These are phyloP conservation scores for Drosophila tanythrix DNA, from an alignment of 2,888 invertebrate genomes.

Conservation along the genomic window DNA sequence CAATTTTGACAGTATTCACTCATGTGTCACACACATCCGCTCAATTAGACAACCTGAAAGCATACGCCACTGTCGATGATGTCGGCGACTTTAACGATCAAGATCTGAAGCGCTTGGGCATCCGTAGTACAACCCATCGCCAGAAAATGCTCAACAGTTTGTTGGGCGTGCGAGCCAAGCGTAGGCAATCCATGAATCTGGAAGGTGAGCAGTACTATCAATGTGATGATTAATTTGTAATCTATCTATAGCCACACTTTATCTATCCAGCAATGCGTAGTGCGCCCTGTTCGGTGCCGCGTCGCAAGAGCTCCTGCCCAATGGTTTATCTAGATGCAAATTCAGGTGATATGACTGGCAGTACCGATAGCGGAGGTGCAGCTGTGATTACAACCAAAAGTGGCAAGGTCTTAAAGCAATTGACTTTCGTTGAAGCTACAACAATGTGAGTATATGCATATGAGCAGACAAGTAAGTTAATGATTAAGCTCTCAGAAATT, in stretches of 20 bases:
- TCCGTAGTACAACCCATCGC: conserved; percentile 88
- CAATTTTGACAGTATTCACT: conserved; percentile 15
- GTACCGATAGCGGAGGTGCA: conserved; percentile 43
- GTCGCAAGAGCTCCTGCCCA: conserved; percentile 77
- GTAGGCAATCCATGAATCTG: conserved; percentile 85
- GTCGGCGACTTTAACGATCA: conserved; percentile 84
- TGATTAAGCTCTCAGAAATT: neutral
- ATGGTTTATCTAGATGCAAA: conserved; percentile 60
- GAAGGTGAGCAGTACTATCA: conserved; percentile 69
- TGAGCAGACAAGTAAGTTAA: neutral
- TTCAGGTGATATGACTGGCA: conserved; percentile 37
- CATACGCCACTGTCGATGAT: conserved; percentile 75
- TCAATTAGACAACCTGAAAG: conserved; percentile 70
- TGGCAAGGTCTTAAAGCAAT: conserved; percentile 63
- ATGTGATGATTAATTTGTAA: neutral
- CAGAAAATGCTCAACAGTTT: conserved; percentile 88
- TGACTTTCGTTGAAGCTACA: conserved; percentile 66
- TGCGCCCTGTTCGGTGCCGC: conserved; percentile 44
- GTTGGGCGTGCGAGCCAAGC: conserved; percentile 87
- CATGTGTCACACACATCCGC: conserved; percentile 28
- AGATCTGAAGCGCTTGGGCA: conserved; percentile 87
- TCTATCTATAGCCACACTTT: conserved; percentile 12
- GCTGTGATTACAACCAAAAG: conserved; percentile 60
- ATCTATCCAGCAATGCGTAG: conserved; percentile 49
- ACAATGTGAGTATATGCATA: conserved; percentile 68